phyloP scores from a whole-genome alignment of 2,113 vertebrate genomes.

The Heptranchias perlo region DNA sequence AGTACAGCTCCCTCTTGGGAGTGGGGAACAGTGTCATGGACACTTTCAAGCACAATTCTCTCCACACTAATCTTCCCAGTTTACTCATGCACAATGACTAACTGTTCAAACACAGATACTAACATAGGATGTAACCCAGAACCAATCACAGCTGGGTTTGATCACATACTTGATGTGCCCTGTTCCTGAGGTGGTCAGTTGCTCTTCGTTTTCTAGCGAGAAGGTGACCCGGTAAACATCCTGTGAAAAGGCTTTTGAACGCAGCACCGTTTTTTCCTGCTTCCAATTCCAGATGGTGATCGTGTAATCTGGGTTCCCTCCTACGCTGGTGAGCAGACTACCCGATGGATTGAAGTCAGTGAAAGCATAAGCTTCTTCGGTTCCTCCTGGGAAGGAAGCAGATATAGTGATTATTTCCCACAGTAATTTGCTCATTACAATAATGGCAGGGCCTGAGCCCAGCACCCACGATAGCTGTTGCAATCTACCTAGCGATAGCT shows the following conservation, averaged over 20 bases:
- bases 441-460: background rate
- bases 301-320: slow-evolving; percentile 73
- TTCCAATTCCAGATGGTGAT: slow-evolving; percentile 90
- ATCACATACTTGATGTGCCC: slow-evolving; percentile 81
- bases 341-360: slow-evolving; percentile 74
- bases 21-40: background rate
- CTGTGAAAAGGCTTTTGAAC: slow-evolving; percentile 79
- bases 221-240: slow-evolving; percentile 83
- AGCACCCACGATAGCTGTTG: background rate
- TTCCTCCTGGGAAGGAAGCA: slow-evolving; percentile 65
- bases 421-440: background rate
- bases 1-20: background rate
- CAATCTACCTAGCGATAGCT: background rate
- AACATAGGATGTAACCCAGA: background rate
- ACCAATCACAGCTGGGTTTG: background rate
- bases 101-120: background rate
- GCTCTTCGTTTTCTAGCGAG: slow-evolving; percentile 71
- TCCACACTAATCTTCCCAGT: background rate
- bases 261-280: slow-evolving; percentile 70
- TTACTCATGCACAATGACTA: background rate
- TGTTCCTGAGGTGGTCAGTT: slow-evolving; percentile 75
- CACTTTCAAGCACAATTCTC: background rate
- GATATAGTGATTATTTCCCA: background rate
- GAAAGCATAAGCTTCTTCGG: slow-evolving; percentile 64
- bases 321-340: slow-evolving; percentile 74